Conservation (phyloP, 2,888 invertebrate genomes). For the Notodonta ziczac region DNA sequence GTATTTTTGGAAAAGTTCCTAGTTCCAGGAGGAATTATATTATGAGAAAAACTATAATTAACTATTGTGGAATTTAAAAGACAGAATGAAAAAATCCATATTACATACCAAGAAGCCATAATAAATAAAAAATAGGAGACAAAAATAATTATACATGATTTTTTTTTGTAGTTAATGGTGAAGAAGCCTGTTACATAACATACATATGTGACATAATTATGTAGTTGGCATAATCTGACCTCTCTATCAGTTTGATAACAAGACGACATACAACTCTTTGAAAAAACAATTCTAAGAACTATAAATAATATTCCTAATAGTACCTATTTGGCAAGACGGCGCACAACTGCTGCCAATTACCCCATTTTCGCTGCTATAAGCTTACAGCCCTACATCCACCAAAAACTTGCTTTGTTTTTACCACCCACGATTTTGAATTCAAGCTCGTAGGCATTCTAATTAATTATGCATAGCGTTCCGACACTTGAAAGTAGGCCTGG, state of each 20-base stretch:
- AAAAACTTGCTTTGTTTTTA: slow-evolving; percentile 7
- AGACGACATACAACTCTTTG: slow-evolving; percentile 6
- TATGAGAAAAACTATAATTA: no score
- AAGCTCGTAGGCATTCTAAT: slow-evolving; percentile 17
- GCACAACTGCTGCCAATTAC: slow-evolving; percentile 28
- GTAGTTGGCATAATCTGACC: not conserved
- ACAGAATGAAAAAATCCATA: no score
- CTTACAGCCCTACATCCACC: slow-evolving; percentile 9
- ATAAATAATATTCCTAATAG: slow-evolving; percentile 21
- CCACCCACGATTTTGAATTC: slow-evolving; percentile 13
- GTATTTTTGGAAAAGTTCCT: slow-evolving; percentile 31
- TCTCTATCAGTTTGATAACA: slow-evolving; percentile 11
- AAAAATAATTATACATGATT: no score
- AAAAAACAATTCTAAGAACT: slow-evolving; percentile 10
- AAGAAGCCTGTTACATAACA: no score
- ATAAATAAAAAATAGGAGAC: no score
- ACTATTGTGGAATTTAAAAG: no score
- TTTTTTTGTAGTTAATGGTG: no score
- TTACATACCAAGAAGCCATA: no score
- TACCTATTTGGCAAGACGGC: slow-evolving; percentile 28
- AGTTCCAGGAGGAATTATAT: no score
- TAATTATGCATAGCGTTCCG: slow-evolving; percentile 21
- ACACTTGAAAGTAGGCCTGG: slow-evolving; percentile 17
- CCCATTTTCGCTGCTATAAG: slow-evolving; percentile 17
- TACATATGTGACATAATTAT: no score